Base-by-base conservation (phyloP, 2,888 invertebrate species). In the Drosophila kuntzei region DNA sequence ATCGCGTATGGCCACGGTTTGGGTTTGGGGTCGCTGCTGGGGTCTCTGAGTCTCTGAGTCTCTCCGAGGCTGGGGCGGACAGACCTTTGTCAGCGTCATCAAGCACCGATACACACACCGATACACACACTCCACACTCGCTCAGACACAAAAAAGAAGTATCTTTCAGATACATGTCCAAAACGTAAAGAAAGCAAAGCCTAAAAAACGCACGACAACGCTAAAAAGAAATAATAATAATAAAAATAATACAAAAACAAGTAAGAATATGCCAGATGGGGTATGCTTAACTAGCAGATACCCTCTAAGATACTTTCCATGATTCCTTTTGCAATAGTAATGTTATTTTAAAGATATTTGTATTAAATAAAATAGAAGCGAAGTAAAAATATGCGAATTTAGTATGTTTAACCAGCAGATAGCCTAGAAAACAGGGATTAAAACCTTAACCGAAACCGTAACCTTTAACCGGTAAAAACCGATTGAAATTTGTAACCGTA, bases 31-130 rank as follows among this genome's bases (percentile, higher is more conserved):
- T 61, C 70, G 76, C 66, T 59, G 53, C 50, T 51, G 68, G 66
- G 67, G 50, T 66, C 62, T 62, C 55, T 43, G 47, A 18, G 39
- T 18, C 49, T 46, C 59, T 25, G 29, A 34, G 8, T 12, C 39
- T 25, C 18, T 9, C 46, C 37, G 59, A 47, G 46, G 69, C 76
- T 55, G 76, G 64, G 73, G 71, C 67, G 62, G 80, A 70, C 71
- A 80, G 85, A 81, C 89, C 84, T 84, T 89, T 89, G 87, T 84
- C 84, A 84, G 87, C 89, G 65, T 89, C 89, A 88, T 74, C 81
- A 80, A 70, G 58, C 87, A 80, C 68, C 66, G 57, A 34, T 43
- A 44, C 54, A 29, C 41, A 18, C 53, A 20, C 29, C 14, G 65
- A 54, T 22, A 14, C 22, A 20, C 60, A 37, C 7, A 57, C n/a